Evolutionary conservation across 2,113 vertebrate species (phyloP).

Genomic region (Seriola aureovittata): DNA sequence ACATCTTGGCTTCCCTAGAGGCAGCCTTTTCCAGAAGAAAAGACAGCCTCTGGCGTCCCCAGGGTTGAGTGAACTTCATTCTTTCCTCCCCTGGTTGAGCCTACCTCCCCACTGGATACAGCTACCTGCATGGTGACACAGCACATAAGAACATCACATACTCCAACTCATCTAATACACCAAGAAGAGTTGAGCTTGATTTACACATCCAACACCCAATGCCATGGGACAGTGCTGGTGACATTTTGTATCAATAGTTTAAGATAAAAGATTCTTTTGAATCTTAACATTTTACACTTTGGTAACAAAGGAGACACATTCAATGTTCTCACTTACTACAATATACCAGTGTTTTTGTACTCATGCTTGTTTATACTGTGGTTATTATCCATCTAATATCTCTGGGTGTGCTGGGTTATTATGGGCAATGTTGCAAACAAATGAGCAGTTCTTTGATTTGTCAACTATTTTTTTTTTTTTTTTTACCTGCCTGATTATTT

Average conservation of each 20-base stretch:
- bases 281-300: no score
- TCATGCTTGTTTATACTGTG: no score
- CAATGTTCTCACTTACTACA: not conserved
- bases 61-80: conserved; percentile 95
- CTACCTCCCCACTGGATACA: conserved; percentile 96
- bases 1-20: conserved; percentile 97
- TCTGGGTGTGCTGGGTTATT: not conserved
- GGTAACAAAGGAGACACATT: not conserved
- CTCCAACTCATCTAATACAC: not conserved
- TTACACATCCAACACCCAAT: not conserved
- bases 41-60: conserved; percentile 96
- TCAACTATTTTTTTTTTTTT: not conserved
- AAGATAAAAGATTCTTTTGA: not conserved
- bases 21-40: conserved; percentile 94
- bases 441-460: not conserved
- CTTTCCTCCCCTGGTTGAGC: conserved; percentile 89
- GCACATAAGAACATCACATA: not conserved
- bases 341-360: not conserved
- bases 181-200: not conserved
- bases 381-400: no score
- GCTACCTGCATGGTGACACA: conserved; percentile 87
- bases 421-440: not conserved
- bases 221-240: no score
- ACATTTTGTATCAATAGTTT: not conserved
- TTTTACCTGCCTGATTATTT: no score